phyloP scores from a whole-genome alignment of 2,888 invertebrate genomes.

The Lypha dubia region DNA sequence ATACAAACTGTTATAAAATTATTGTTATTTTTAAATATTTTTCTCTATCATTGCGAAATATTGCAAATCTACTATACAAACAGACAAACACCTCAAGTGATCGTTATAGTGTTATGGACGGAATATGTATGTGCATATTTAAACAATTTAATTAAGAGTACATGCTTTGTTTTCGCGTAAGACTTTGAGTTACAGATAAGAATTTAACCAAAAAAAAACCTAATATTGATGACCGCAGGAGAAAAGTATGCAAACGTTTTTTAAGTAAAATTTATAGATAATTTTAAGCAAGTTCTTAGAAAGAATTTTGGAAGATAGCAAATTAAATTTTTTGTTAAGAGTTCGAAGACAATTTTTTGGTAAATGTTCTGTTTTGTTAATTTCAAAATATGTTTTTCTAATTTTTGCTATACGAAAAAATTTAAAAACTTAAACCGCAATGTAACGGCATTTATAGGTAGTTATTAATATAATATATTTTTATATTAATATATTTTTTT shows the following conservation, averaged over 20 bases:
- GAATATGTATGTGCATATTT: no score
- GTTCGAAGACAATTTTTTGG: no score
- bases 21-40: slow-evolving; percentile 16
- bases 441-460: no score
- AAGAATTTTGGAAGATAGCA: no score
- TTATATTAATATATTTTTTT: no score
- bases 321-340: no score
- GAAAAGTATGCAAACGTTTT: slow-evolving; percentile 9
- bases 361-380: no score
- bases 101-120: slow-evolving; percentile 40
- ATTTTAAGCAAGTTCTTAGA: background rate
- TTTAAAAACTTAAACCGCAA: no score
- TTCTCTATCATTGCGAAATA: slow-evolving; percentile 7
- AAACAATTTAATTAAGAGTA: no score
- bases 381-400: no score
- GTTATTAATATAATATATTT: no score
- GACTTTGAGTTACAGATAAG: slow-evolving; percentile 44
- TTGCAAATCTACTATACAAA: slow-evolving; percentile 1
- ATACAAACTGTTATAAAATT: slow-evolving; percentile 38
- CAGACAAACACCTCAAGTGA: background rate
- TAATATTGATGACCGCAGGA: slow-evolving; percentile 35
- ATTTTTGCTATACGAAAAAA: no score
- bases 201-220: slow-evolving; percentile 13
- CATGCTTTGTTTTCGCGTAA: slow-evolving; percentile 10
- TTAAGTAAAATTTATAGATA: background rate